Conservation (phyloP, 2,113 vertebrate genomes). For the Lichenostomus cassidix region DNA sequence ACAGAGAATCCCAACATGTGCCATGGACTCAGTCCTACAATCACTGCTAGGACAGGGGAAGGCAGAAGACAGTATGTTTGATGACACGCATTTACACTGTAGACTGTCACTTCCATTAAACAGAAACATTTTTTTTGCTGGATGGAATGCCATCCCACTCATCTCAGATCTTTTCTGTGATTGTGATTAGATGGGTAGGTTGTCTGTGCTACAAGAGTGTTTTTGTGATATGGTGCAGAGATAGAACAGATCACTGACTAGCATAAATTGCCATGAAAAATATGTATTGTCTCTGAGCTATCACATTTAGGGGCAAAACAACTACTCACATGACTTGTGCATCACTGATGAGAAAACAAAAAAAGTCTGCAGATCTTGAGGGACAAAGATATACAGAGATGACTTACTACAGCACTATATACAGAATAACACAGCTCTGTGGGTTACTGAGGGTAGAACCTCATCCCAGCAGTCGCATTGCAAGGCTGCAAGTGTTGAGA, state of each 20-base stretch:
- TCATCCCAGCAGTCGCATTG: neutral
- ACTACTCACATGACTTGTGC: neutral
- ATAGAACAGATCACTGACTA: neutral
- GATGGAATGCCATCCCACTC: slow-evolving; percentile 50
- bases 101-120: slow-evolving; percentile 51
- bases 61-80: neutral
- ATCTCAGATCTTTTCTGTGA: slow-evolving; percentile 39
- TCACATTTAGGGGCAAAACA: neutral
- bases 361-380: neutral
- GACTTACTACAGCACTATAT: neutral
- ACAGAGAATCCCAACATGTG: neutral
- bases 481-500: neutral
- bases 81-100: slow-evolving; percentile 18
- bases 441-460: neutral
- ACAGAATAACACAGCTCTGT: neutral
- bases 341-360: neutral
- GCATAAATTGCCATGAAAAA: neutral
- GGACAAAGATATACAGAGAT: neutral
- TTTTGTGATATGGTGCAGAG: neutral
- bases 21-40: neutral
- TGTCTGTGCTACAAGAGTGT: slow-evolving; percentile 27
- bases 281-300: neutral
- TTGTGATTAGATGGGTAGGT: slow-evolving; percentile 26
- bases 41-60: neutral
- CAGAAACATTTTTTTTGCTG: slow-evolving; percentile 23